Evolutionary conservation across 2,888 invertebrate species (phyloP), one percentile per base, ranked within the genome.

Genomic region (Lepidochrysops patricia): DNA sequence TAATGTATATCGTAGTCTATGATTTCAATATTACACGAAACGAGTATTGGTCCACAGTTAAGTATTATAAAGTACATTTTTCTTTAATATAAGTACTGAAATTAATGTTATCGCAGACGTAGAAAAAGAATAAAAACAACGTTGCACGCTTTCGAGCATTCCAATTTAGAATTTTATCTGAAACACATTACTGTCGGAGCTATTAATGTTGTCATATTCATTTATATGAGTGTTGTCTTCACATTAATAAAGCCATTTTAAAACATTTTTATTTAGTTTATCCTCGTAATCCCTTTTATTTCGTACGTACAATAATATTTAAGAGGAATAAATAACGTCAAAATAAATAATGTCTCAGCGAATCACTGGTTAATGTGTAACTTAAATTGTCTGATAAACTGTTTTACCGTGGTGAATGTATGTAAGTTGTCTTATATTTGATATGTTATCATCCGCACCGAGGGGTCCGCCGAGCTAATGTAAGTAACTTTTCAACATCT

Each of bases 401-500:
- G 26, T 50, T 52, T 32, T 50, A 49, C 23, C 34, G 50, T 59
- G 50, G 66, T 67, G 66, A 62, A 65, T 63, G 67, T 69, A 62
- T 71, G 69, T 69, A 68, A 71, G 66, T 70, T 68, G 66, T 70
- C 63, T 69, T 71, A 67, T 71, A 68, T 70, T 70, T 73, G 70
- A 73, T 70, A 75, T 74, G 73, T 75, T 71, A 72, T 70, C 71
- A 73, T 68, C 74, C 67, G 74, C 74, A 67, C 71, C 75, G 67
- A 71, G 71, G 79, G 86, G 84, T 81, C 80, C 85, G 80, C 81
- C 88, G 88, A 84, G 86, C 83, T 81, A 76, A 85, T 80, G 88
- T 88, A 86, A 88, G 88, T 88, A 84, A 76, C 73, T 78, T 76
- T 76, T 77, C 75, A 76, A 73, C 73, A 74, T 68, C 75, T 71